Conservation (phyloP, 1,140 invertebrate species). For the Drosophila oshimai region DNA sequence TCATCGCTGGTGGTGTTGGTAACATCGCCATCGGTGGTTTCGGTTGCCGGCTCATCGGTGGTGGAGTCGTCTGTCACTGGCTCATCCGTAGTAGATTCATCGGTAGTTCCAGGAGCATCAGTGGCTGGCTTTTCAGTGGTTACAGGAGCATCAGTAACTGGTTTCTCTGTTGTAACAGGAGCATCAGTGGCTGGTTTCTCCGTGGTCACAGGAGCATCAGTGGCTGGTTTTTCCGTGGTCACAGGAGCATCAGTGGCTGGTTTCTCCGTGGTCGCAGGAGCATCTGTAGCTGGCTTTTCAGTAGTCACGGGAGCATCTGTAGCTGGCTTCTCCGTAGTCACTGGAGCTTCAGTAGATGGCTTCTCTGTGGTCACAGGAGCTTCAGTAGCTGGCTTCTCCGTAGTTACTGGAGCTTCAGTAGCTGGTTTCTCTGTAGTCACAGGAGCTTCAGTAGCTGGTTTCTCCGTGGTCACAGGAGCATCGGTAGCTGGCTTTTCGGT, state of each 20-base stretch:
- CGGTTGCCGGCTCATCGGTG: background rate
- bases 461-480: background rate
- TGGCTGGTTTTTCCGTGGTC: background rate
- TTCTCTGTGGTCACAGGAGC: background rate
- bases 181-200: too few species aligned
- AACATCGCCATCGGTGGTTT: background rate
- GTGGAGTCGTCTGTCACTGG: background rate
- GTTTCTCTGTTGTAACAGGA: background rate
- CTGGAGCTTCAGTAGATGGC: too few species aligned
- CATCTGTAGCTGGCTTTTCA: too few species aligned
- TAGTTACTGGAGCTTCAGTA: background rate
- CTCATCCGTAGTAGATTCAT: rapidly evolving
- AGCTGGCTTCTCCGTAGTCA: too few species aligned
- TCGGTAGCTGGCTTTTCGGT: background rate
- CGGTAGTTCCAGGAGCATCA: background rate
- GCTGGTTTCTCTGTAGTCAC: too few species aligned
- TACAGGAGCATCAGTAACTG: background rate
- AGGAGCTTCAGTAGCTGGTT: background rate
- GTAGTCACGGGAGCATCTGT: background rate
- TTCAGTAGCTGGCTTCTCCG: background rate
- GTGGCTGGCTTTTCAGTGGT: too few species aligned
- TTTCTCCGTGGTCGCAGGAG: too few species aligned
- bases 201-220: too few species aligned
- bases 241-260: background rate
- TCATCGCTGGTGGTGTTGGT: background rate